Base-by-base conservation (phyloP, 2,797 vertebrate genomes). In the Rachycentron canadum region DNA sequence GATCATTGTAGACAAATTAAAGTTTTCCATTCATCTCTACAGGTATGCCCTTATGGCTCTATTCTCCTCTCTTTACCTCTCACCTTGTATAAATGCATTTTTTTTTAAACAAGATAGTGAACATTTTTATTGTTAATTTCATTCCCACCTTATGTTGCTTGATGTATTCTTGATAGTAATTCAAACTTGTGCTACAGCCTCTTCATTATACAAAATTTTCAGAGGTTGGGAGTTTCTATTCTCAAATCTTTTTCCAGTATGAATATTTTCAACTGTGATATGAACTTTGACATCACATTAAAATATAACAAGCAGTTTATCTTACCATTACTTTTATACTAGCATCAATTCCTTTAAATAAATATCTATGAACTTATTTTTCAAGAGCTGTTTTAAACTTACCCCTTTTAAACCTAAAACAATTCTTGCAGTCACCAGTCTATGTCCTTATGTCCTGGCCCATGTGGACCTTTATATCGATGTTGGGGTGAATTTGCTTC, bases 1-100 rank as follows among this genome's bases (percentile, higher is more conserved):
- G 28, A 56, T 43, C 52, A 55, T 52, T 70, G 41, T 78, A 59
- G 59, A 63, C 56, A 76, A 55, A 47, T 38, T 0, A 49, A 38
- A 47, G 36, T 4, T 43, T 64, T 53, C 14, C n/a, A 58, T 71
- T 73, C 10, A 57, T 64, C 3, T 30, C 10, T 34, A 9, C 14
- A 57, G 38, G 28, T 30, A 40, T 21, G 34, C 14, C 38, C 17
- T 11, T 26, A 16, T 13, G 34, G 67, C 4, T 69, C 3, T 41
- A 13, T 59, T 64, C 2, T 60, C 4, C 19, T 1, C 0, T 55
- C 28, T 55, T n/a, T 1, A 25, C 32, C 10, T 32, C 34, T 55
- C 13, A 23, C 45, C 19, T 5, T 53, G 19, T 36, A 32, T 28
- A 21, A 45, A 62, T 10, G 52, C 45, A 55, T 30, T 23, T 26